Evolutionary conservation across 2,888 invertebrate genomes (phyloP).

Genomic region (Xylota segnis): DNA sequence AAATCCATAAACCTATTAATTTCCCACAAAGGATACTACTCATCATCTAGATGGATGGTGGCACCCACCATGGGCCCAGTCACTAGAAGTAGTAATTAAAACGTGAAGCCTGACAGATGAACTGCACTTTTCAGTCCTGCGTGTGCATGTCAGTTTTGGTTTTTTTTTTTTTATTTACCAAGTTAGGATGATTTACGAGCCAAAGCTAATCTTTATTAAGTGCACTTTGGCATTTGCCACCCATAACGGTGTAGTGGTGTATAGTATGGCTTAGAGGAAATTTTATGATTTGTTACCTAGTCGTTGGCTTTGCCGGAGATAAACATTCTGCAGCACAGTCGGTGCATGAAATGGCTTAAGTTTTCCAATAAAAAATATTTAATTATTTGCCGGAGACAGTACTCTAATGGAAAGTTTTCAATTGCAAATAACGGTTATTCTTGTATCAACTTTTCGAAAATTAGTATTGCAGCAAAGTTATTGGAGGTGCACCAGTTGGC

Average conservation of each 20-base stretch:
- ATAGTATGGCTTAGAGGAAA: conserved; percentile 18
- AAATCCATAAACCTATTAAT: conserved; percentile 21
- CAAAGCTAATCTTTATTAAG: conserved; percentile 58
- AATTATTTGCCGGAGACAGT: conserved; percentile 32
- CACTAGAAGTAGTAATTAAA: conserved; percentile 24
- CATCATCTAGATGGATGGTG: conserved; percentile 40
- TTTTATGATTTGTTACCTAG: conserved; percentile 45
- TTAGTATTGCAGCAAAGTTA: conserved; percentile 9
- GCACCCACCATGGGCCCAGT: conserved; percentile 1
- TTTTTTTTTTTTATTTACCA: conserved; percentile 1
- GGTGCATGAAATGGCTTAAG: conserved; percentile 41
- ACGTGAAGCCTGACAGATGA: conserved; percentile 13
- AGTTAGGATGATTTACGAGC: conserved; percentile 46
- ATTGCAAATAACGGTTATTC: conserved; percentile 35
- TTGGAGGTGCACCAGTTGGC: conserved; percentile 27
- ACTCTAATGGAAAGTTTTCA: conserved; percentile 33
- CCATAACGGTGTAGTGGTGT: background rate
- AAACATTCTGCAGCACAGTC: conserved; percentile 33
- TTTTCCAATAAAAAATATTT: conserved; percentile 62
- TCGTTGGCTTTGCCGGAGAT: conserved; percentile 10
- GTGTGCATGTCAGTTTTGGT: background rate
- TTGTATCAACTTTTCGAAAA: conserved; percentile 37
- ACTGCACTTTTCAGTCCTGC: conserved; percentile 18
- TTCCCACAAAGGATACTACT: background rate
- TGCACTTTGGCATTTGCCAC: conserved; percentile 26